Evolutionary conservation across 2,113 vertebrate species (phyloP).

Genomic region (Paralichthys olivaceus): DNA sequence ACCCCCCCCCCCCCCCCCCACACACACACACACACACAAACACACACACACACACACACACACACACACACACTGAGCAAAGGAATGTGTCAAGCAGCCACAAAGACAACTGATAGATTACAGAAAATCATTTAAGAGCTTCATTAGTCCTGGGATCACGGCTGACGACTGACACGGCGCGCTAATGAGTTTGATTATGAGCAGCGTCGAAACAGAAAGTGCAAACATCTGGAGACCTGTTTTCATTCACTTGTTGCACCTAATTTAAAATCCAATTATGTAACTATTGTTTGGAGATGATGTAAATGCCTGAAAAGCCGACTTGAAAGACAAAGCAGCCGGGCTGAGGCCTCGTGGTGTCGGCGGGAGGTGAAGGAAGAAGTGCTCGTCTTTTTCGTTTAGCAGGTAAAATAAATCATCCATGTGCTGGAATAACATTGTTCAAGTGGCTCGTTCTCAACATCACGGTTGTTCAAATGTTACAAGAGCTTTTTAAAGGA

Average conservation of each 20-base stretch:
- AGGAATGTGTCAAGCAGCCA: background rate
- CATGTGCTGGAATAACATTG: slow-evolving; percentile 18
- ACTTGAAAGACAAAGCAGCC: slow-evolving; percentile 1
- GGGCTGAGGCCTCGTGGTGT: background rate
- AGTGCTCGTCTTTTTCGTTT: slow-evolving; percentile 42
- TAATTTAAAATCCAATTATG: slow-evolving; percentile 47
- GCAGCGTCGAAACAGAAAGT: slow-evolving; percentile 1
- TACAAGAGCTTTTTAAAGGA: background rate
- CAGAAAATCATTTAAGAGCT: slow-evolving; percentile 34
- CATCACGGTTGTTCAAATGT: background rate
- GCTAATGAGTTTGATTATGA: slow-evolving; percentile 28
- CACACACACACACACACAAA: slow-evolving; percentile 5
- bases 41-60: slow-evolving; percentile 5
- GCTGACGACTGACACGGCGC: slow-evolving; percentile 17
- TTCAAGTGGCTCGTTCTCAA: slow-evolving; percentile 6
- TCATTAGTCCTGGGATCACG: slow-evolving; percentile 37
- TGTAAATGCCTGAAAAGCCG: slow-evolving; percentile 49
- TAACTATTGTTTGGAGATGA: slow-evolving; percentile 41
- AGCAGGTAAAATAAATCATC: slow-evolving; percentile 49
- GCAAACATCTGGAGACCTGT: slow-evolving; percentile 15
- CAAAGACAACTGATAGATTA: background rate
- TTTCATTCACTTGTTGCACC: slow-evolving; percentile 27
- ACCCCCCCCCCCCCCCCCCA: background rate
- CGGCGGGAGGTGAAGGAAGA: slow-evolving; percentile 18
- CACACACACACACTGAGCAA: background rate